These are phyloP conservation scores for Coleophora deauratella DNA, from an alignment of 2,888 invertebrate genomes.

Conservation along the genomic window DNA sequence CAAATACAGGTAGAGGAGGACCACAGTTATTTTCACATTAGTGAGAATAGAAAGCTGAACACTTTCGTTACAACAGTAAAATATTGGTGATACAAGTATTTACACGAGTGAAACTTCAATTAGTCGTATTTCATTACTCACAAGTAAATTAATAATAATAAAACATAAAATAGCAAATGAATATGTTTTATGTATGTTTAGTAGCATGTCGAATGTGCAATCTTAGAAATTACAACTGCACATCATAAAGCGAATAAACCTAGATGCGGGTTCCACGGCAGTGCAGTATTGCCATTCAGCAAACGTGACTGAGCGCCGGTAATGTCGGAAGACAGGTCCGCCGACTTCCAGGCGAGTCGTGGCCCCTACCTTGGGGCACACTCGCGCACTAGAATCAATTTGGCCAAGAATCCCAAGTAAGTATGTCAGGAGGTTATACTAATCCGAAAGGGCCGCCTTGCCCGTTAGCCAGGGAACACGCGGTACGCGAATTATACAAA, in stretches of 20 bases:
- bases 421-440: conserved; percentile 65
- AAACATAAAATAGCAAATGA: too few relatives aligned
- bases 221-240: conserved; percentile 6
- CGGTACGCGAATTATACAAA: conserved; percentile 55
- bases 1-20: too few relatives aligned
- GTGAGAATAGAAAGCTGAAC: too few relatives aligned
- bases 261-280: conserved; percentile 16
- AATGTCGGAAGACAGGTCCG: conserved; percentile 17
- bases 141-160: too few relatives aligned
- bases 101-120: too few relatives aligned
- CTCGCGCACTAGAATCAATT: conserved; percentile 47
- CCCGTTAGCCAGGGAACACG: conserved; percentile 58
- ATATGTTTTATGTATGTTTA: too few relatives aligned
- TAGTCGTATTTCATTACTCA: too few relatives aligned
- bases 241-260: conserved; percentile 13
- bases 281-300: conserved; percentile 12
- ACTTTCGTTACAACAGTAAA: too few relatives aligned
- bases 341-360: conserved; percentile 21
- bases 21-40: too few relatives aligned
- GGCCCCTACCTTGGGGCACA: conserved; percentile 27
- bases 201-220: neutral
- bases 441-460: conserved; percentile 38
- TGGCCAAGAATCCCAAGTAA: conserved; percentile 44
- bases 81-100: too few relatives aligned
- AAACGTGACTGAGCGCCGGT: conserved; percentile 22